phyloP scores from a whole-genome alignment of 2,888 invertebrate genomes.

The Nasonovia ribisnigri region DNA sequence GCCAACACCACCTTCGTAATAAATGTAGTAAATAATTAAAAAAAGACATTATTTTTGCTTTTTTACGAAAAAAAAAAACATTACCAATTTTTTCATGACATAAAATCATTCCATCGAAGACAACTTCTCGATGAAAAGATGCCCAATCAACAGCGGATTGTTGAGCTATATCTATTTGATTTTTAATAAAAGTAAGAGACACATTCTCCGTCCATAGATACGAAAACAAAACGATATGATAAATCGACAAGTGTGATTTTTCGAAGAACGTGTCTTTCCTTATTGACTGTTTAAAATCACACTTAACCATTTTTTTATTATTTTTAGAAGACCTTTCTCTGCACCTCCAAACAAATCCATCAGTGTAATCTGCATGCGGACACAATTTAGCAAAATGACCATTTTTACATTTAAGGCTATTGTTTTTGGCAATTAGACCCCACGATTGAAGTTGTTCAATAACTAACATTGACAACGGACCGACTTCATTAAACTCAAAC shows the following conservation, averaged over 20 bases:
- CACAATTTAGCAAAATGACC: not conserved
- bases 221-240: not conserved
- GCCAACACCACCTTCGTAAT: not conserved
- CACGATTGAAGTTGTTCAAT: slow-evolving; percentile 3
- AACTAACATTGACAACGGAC: not conserved
- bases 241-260: slow-evolving; percentile 15
- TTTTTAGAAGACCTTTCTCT: not conserved
- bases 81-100: slow-evolving; percentile 6
- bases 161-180: not conserved
- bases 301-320: slow-evolving; percentile 8
- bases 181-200: not conserved
- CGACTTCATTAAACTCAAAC: not conserved
- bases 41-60: not conserved
- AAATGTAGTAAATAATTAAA: not conserved
- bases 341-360: slow-evolving; percentile 19
- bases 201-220: slow-evolving; percentile 16
- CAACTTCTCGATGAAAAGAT: no score
- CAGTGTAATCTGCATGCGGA: not conserved
- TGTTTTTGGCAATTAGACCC: slow-evolving; percentile 25
- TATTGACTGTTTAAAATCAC: slow-evolving; percentile 15
- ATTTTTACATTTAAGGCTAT: not conserved
- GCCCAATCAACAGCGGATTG: slow-evolving; percentile 11
- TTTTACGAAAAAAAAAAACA: not conserved
- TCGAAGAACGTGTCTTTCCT: not conserved
- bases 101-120: slow-evolving; percentile 14